Conservation (phyloP, 2,888 invertebrate genomes). For the Leucophenga montana region DNA sequence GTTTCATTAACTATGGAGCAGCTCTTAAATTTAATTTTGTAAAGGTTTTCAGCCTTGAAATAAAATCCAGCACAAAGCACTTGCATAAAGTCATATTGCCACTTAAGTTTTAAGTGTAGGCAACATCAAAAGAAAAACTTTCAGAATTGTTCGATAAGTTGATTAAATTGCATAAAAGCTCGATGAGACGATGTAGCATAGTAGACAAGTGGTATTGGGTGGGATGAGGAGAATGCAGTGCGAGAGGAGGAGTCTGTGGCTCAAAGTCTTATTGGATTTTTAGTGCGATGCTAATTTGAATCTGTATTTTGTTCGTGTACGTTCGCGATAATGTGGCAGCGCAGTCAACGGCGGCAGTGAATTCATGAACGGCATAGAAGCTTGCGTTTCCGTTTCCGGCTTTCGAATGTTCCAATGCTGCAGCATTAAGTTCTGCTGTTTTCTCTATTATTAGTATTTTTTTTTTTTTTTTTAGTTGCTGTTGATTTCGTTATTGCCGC, state of each 20-base stretch:
- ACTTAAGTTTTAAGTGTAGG: not conserved
- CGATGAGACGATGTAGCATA: conserved; percentile 32
- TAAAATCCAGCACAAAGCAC: too few species aligned
- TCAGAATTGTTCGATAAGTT: conserved; percentile 56
- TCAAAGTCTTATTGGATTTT: conserved; percentile 54
- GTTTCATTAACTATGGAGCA: too few species aligned
- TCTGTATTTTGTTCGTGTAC: conserved; percentile 54
- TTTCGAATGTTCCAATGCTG: conserved; percentile 55
- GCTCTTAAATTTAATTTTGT: too few species aligned
- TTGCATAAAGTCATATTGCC: too few species aligned
- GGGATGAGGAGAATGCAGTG: conserved; percentile 14
- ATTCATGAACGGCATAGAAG: not conserved
- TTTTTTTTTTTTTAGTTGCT: not conserved
- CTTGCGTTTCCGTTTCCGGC: conserved; percentile 9
- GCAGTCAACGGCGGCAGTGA: too few species aligned
- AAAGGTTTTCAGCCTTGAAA: too few species aligned
- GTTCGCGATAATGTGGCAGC: not conserved
- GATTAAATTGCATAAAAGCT: conserved; percentile 61
- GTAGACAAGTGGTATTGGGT: not conserved
- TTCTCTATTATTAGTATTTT: conserved; percentile 14
- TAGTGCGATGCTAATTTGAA: conserved; percentile 64
- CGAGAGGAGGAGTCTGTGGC: conserved; percentile 17
- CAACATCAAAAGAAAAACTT: conserved; percentile 39
- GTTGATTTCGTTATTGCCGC: conserved; percentile 4
- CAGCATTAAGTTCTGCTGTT: conserved; percentile 44